Evolutionary conservation across 2,888 invertebrate genomes (phyloP).

Genomic region (Hoplodrina blanda): DNA sequence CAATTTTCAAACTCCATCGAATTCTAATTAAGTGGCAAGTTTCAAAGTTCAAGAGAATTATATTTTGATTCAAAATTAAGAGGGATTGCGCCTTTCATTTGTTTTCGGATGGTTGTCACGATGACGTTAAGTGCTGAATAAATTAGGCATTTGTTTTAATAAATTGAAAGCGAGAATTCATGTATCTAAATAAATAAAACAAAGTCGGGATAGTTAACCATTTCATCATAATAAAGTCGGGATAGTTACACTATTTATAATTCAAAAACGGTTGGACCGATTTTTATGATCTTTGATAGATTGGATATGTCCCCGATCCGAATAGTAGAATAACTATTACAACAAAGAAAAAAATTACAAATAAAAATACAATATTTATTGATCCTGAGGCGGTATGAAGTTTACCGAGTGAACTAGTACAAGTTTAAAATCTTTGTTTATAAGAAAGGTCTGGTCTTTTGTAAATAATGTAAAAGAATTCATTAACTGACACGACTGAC

Average conservation of each 20-base stretch:
- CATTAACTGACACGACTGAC: neutral
- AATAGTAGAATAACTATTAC: too few species aligned
- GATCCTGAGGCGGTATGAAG: too few species aligned
- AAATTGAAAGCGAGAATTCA: neutral
- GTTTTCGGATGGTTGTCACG: conserved; percentile 17
- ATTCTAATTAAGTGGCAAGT: conserved; percentile 54
- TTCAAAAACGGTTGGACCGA: too few species aligned
- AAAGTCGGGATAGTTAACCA: too few species aligned
- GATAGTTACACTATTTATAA: too few species aligned
- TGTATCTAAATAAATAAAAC: too few species aligned
- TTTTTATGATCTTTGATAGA: too few species aligned
- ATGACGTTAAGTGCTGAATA: conserved; percentile 23
- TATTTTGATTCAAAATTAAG: conserved; percentile 46
- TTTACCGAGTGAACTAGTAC: too few species aligned
- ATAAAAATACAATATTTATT: too few species aligned
- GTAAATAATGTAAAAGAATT: neutral
- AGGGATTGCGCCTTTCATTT: conserved; percentile 36
- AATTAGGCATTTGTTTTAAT: conserved; percentile 1
- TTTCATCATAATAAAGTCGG: too few species aligned
- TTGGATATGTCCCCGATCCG: too few species aligned
- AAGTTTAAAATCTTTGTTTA: neutral
- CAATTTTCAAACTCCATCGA: conserved; percentile 53
- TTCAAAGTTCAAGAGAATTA: conserved; percentile 47
- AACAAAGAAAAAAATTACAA: too few species aligned
- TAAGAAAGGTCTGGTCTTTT: neutral